A percentile compares a stretch with the other conserved stretches of the same genome.
These are phyloP conservation scores for Oscheius sp. DNA, from an alignment of 2,888 invertebrate genomes.

Conservation along the genomic window DNA sequence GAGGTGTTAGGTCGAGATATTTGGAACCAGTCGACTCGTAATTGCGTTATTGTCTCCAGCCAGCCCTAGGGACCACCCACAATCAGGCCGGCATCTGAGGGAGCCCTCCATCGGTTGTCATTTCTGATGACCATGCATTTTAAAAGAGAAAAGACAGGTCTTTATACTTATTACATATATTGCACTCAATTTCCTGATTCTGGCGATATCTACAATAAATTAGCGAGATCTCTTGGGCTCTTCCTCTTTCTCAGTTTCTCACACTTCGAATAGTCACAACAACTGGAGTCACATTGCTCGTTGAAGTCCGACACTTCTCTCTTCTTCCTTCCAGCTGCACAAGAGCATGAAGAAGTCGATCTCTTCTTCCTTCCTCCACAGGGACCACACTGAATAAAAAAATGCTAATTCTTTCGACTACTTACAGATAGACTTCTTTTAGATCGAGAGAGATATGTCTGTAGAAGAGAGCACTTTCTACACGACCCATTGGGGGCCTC, in stretches of 20 bases:
- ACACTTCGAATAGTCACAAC: conserved; percentile 19
- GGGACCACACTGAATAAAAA: conserved; percentile 19
- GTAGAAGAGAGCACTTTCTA: conserved; percentile 14
- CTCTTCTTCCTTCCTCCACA: conserved; percentile 21
- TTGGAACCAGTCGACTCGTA: conserved; percentile 18
- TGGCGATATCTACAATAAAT: no score
- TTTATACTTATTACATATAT: no score
- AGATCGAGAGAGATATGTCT: conserved; percentile 2
- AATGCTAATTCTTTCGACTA: background rate
- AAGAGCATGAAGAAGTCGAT: background rate
- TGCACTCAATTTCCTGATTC: no score
- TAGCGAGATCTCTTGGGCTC: background rate
- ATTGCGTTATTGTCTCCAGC: conserved; percentile 24
- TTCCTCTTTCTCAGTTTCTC: background rate
- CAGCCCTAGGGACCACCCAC: conserved; percentile 19
- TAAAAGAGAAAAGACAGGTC: background rate
- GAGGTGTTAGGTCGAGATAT: conserved; percentile 22
- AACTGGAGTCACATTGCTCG: conserved; percentile 2
- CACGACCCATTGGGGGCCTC: background rate
- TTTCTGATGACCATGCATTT: conserved; percentile 4
- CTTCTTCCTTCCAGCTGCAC: conserved; percentile 4
- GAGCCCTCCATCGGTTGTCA: background rate
- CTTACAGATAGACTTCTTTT: conserved; percentile 11
- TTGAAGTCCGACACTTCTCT: conserved; percentile 3
- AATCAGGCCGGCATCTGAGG: conserved; percentile 28